Evolutionary conservation across 2,888 invertebrate species (phyloP).

Genomic region (Hirtodrosophila histrioides): DNA sequence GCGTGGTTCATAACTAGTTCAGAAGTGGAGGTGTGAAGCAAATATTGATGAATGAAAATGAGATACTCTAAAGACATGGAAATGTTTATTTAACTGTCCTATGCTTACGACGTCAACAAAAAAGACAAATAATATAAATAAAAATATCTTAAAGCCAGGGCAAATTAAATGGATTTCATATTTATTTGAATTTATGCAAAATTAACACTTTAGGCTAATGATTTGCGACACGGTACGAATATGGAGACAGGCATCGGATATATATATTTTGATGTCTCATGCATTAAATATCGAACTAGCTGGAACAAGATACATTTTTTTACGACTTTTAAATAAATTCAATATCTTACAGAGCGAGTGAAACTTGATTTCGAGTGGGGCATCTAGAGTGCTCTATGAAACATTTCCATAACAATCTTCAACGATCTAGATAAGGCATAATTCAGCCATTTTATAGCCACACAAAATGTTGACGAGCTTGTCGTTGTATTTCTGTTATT

Average conservation of each 20-base stretch:
- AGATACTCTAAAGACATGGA: too few species aligned
- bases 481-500: slow-evolving; percentile 46
- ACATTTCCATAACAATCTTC: slow-evolving; percentile 42
- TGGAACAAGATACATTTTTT: slow-evolving; percentile 23
- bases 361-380: slow-evolving; percentile 41
- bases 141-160: slow-evolving; percentile 1
- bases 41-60: too few species aligned
- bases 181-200: slow-evolving; percentile 65
- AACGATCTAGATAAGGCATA: slow-evolving; percentile 55
- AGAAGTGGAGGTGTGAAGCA: too few species aligned
- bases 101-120: too few species aligned
- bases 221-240: slow-evolving; percentile 52
- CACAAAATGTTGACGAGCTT: slow-evolving; percentile 42
- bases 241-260: slow-evolving; percentile 32
- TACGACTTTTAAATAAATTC: slow-evolving; percentile 26
- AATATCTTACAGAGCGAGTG: slow-evolving; percentile 30
- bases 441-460: slow-evolving; percentile 45
- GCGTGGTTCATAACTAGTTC: too few species aligned
- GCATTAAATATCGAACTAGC: slow-evolving; percentile 22
- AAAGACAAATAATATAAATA: too few species aligned
- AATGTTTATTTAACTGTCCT: too few species aligned
- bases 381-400: background rate
- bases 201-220: slow-evolving; percentile 69
- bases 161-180: slow-evolving; percentile 44
- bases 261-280: slow-evolving; percentile 20